Evolutionary conservation across 2,888 invertebrate species (phyloP), one percentile per base, ranked within the genome.

Genomic region (Lasioglossum zephyrum): DNA sequence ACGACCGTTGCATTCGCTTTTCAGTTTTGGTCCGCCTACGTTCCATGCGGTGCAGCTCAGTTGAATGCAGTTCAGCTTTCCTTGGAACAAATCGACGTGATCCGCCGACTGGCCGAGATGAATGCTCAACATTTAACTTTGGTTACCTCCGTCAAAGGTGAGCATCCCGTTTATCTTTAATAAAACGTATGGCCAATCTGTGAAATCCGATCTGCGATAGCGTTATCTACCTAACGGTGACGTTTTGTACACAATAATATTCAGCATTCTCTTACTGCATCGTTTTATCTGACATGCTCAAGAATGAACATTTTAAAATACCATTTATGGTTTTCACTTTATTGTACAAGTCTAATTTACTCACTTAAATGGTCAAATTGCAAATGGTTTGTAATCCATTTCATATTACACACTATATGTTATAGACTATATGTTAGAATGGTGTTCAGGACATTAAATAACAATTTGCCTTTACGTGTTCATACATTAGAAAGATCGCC

Each of bases 21-120:
- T 22, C 98, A 99, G 96, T 98, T 98, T 95, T 98, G 98, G 98
- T 98, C 98, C 87, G 98, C 98, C 87, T 98, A 98, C 95, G 98
- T 98, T 93, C 98, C 98, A 90, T 98, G 98, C 94, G 97, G 97
- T 90, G 97, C 98, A 44, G 97, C 98, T 93, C 97, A 98, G 94
- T 96, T 97, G 94, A 98, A 98, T 94, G 98, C 98, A 79, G 98
- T 97, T 94, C 98, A 98, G 95, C 96, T 98, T 92, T 98, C 98
- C 86, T 96, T 98, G 92, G 98, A 98, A 95, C 98, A 98, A 95
- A 98, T 98, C 95, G 98, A 98, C 95, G 97, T 98, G 92, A 98
- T 98, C 93, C 97, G 97, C 92, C 96, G 97, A 88, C 95, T 97
- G 88, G 96, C 97, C 81, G 97, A 97, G 92, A 96, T 97, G 96